Evolutionary conservation across 2,797 vertebrate species (phyloP), one percentile per base, ranked within the genome.

Genomic region (Hipposideros larvatus): DNA sequence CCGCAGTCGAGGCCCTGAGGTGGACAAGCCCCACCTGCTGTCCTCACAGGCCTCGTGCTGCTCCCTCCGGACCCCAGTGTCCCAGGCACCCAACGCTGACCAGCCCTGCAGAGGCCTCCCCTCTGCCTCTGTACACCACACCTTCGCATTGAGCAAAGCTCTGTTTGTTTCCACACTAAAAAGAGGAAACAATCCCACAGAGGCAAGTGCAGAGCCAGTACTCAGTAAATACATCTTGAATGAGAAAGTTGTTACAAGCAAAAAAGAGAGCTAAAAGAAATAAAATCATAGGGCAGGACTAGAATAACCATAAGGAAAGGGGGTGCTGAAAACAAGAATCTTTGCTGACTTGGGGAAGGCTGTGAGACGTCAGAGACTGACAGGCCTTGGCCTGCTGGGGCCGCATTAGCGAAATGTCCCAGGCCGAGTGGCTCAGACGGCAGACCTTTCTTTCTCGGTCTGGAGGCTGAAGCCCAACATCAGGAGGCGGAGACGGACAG

Each of bases 281-380:
- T 70, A 37, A 48, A 90, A 90, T 70, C 41, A 79, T 1, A 61
- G 15, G 57, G 14, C 65, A 87, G 28, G 41, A 24, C 22, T 10
- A 87, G 53, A 90, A 70, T 22, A 77, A 34, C 77, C 19, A 77
- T 11, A 78, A 2, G 41, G 8, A 41, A 85, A 51, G 14, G 4
- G 14, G 41, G 6, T 85, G 26, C 80, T 57, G 8, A 34, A 7
- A 83, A 77, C 82, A 48, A 28, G n/a, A 48, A 85, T 14, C 78
- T 71, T 43, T 43, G 46, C 65, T 89, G 31, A 90, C 70, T 74
- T n/a, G n/a, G 41, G 48, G 94, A 74, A 95, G 24, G 37, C 51
- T 57, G n/a, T 37, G n/a, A 86, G 11, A 22, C 2, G 8, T 55
- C 51, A 73, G 37, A 92, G 43, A 51, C 84, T n/a, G 11, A 93